phyloP scores from a whole-genome alignment of 2,888 invertebrate species.

The Carpatolechia fugitivella region DNA sequence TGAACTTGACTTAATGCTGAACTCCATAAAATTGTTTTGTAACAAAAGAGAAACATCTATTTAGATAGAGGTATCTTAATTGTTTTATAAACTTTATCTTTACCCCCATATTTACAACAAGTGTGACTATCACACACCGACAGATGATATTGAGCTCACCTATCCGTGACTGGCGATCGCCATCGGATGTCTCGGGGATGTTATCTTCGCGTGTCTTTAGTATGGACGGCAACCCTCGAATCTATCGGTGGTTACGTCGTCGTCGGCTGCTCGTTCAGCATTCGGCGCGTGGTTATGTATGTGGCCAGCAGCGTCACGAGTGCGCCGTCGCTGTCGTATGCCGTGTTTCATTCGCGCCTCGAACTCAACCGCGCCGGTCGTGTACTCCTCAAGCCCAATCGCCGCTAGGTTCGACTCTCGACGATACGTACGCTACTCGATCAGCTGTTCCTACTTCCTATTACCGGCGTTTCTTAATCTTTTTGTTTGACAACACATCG shows the following conservation, averaged over 20 bases:
- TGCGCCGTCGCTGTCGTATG: constrained; percentile 61
- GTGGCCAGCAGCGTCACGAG: constrained; percentile 46
- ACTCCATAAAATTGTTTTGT: no score
- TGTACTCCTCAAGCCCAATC: constrained; percentile 49
- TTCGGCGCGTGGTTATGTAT: constrained; percentile 55
- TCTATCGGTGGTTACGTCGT: constrained; percentile 59
- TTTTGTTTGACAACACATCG: constrained; percentile 49
- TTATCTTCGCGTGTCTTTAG: constrained; percentile 63
- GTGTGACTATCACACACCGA: constrained; percentile 48
- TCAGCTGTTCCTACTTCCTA: constrained; percentile 62
- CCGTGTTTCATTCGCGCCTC: constrained; percentile 69
- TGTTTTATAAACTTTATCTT: not conserved
- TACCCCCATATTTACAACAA: constrained; percentile 12
- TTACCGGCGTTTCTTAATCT: constrained; percentile 32
- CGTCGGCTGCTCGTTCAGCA: constrained; percentile 31
- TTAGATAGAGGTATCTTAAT: not conserved
- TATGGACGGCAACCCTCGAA: constrained; percentile 64
- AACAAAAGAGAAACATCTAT: not conserved
- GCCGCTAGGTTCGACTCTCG: constrained; percentile 23
- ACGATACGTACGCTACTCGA: constrained; percentile 47
- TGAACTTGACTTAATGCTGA: no score
- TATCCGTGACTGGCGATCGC: constrained; percentile 51
- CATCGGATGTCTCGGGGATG: constrained; percentile 48
- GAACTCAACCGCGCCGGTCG: constrained; percentile 47
- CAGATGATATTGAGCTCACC: constrained; percentile 45